Percentiles rank a stretch among this genome's conserved stretches.
These are phyloP conservation scores for Acropternis orthonyx DNA, from an alignment of 2,797 vertebrate genomes.

Conservation along the genomic window DNA sequence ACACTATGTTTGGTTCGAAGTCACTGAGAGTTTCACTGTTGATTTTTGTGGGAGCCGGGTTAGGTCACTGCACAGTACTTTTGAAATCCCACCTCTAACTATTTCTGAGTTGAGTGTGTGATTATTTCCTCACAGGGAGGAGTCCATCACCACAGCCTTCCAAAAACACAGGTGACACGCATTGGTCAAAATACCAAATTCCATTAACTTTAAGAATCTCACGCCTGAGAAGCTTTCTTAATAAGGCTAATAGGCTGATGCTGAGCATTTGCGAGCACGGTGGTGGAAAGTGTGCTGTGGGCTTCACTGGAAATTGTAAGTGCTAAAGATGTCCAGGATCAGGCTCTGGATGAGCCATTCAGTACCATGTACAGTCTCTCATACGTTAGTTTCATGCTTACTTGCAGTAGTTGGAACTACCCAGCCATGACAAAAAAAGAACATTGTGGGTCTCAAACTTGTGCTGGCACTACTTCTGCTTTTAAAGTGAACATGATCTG, in stretches of 20 bases:
- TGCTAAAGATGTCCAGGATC: background rate
- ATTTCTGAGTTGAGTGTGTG: slow-evolving; percentile 56
- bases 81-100: slow-evolving; percentile 54
- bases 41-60: slow-evolving; percentile 42
- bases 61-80: slow-evolving; percentile 14
- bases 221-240: background rate
- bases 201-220: background rate
- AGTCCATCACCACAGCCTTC: slow-evolving; percentile 55
- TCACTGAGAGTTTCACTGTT: slow-evolving; percentile 48
- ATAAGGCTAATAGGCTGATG: background rate
- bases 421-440: slow-evolving; percentile 48
- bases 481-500: slow-evolving; percentile 47
- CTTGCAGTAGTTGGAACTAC: slow-evolving; percentile 21
- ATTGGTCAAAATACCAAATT: background rate
- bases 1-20: background rate
- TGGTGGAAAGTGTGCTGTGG: background rate
- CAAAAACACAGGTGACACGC: background rate
- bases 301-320: background rate
- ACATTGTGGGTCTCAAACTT: slow-evolving; percentile 28
- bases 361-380: background rate
- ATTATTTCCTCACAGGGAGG: slow-evolving; percentile 54
- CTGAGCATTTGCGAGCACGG: background rate
- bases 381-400: background rate
- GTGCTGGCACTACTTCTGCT: slow-evolving; percentile 62
- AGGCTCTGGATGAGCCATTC: slow-evolving; percentile 25